Evolutionary conservation across 2,888 invertebrate species (phyloP).

Genomic region (Eupithecia inturbata): DNA sequence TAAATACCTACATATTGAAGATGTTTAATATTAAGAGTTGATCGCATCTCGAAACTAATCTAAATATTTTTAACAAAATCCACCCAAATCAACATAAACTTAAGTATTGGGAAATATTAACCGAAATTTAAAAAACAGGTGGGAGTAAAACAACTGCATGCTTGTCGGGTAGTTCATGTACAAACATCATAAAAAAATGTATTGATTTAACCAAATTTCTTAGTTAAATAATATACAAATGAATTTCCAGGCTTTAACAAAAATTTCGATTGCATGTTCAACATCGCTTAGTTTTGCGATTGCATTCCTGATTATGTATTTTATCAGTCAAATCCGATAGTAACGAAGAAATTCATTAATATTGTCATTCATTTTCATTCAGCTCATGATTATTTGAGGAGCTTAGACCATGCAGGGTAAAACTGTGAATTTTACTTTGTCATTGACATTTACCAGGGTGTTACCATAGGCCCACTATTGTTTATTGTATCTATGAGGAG

Average conservation of each 20-base stretch:
- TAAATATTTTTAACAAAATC: conserved; percentile 53
- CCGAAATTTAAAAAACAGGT: conserved; percentile 45
- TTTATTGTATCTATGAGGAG: conserved; percentile 52
- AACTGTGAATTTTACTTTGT: conserved; percentile 49
- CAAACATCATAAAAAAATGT: conserved; percentile 15
- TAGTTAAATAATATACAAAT: conserved; percentile 17
- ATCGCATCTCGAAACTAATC: conserved; percentile 30
- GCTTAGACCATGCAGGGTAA: conserved; percentile 65
- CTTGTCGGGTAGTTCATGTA: conserved; percentile 38
- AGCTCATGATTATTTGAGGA: conserved; percentile 45
- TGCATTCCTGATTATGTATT: conserved; percentile 13
- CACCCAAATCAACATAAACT: conserved; percentile 63
- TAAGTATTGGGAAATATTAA: conserved; percentile 53
- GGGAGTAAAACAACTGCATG: conserved; percentile 45
- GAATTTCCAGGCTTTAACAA: conserved; percentile 13
- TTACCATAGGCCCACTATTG: conserved; percentile 49
- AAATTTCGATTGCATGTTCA: conserved; percentile 5
- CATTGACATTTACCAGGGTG: conserved; percentile 43
- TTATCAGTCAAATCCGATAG: conserved; percentile 25
- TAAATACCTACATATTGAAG: conserved; percentile 6
- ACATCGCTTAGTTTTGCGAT: conserved; percentile 13
- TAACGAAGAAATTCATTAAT: conserved; percentile 22
- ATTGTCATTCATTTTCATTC: conserved; percentile 23
- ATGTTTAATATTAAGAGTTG: conserved; percentile 21
- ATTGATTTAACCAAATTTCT: conserved; percentile 7